These are phyloP conservation scores for Sussaba pulchella DNA, from an alignment of 2,888 invertebrate genomes.

Conservation along the genomic window DNA sequence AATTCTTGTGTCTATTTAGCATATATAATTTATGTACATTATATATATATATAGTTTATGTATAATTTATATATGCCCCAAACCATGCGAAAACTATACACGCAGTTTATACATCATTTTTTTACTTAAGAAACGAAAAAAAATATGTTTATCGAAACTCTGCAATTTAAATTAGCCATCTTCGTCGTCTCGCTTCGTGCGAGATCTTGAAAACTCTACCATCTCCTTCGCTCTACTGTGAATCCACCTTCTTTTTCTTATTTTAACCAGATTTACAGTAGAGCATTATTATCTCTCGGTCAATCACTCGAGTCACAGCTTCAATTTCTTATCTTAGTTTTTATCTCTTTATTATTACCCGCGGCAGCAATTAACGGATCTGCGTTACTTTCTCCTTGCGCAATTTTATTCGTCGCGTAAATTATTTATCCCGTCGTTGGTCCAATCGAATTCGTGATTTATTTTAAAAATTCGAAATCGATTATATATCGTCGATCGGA, in stretches of 20 bases:
- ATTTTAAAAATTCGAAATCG: not conserved
- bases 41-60: too few species aligned
- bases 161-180: too few species aligned
- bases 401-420: conserved; percentile 16
- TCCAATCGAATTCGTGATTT: not conserved
- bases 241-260: not conserved
- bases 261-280: not conserved
- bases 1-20: too few species aligned
- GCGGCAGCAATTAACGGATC: not conserved
- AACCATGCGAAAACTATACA: too few species aligned
- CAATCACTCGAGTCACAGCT: conserved; percentile 3
- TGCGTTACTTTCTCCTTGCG: conserved; percentile 11
- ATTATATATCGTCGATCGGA: not conserved
- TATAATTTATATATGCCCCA: too few species aligned
- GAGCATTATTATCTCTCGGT: not conserved
- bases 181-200: not conserved
- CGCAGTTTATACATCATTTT: too few species aligned
- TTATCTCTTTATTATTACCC: not conserved
- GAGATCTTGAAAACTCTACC: not conserved
- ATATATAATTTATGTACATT: too few species aligned
- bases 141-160: not conserved
- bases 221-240: not conserved
- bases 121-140: too few species aligned
- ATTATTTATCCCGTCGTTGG: too few species aligned
- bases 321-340: not conserved